Conservation (phyloP, 2,113 vertebrate genomes). For the Martes martes region DNA sequence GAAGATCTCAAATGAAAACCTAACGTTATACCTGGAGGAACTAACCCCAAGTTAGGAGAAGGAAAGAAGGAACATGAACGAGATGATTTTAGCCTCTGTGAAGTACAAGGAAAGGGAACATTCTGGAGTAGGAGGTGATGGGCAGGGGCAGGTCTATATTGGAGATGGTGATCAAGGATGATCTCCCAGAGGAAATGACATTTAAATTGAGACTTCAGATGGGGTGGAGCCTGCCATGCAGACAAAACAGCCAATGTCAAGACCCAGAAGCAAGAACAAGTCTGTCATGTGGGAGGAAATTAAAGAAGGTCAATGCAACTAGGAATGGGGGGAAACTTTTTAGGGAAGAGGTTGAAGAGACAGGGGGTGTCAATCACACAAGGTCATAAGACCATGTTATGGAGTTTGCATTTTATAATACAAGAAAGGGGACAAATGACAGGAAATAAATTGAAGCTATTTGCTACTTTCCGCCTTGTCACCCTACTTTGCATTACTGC, state of each 20-base stretch:
- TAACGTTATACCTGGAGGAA: not conserved
- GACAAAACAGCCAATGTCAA: not conserved
- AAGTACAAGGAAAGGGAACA: not conserved
- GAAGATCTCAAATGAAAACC: not conserved
- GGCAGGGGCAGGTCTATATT: not conserved
- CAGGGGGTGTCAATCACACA: accelerated
- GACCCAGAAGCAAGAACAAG: not conserved
- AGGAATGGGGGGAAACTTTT: not conserved
- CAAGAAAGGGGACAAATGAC: not conserved
- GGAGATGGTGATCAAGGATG: not conserved
- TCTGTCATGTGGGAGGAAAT: not conserved
- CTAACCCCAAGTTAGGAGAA: not conserved
- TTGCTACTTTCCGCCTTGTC: accelerated
- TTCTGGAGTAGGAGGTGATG: not conserved
- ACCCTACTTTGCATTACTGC: not conserved
- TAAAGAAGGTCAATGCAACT: not conserved
- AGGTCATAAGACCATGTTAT: not conserved
- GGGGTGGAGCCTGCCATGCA: not conserved
- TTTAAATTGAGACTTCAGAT: not conserved
- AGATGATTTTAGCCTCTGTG: not conserved
- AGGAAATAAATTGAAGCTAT: not conserved
- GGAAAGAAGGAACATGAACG: not conserved
- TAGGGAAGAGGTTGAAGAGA: not conserved
- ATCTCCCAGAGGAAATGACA: not conserved
- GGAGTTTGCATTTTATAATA: not conserved